Evolutionary conservation across 2,113 vertebrate species (phyloP).

Genomic region (Eublepharis macularius): DNA sequence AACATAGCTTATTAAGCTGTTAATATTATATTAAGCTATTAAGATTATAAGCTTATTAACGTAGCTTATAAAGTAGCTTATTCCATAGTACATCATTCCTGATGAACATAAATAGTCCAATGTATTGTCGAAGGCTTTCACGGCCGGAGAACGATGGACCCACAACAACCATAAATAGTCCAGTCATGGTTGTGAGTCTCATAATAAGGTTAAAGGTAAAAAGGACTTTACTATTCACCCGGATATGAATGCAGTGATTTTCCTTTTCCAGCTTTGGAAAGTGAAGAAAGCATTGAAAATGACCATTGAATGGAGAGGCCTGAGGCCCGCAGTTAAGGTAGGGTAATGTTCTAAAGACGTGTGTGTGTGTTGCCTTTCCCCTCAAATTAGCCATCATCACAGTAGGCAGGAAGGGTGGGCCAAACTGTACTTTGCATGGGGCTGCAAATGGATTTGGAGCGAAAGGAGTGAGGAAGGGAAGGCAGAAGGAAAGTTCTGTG

Average conservation of each 20-base stretch:
- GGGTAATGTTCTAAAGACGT: background rate
- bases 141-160: too few species aligned
- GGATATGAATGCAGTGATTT: background rate
- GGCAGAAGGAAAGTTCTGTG: too few species aligned
- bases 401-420: background rate
- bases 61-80: too few species aligned
- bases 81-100: background rate
- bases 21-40: too few species aligned
- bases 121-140: too few species aligned
- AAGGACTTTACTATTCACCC: background rate
- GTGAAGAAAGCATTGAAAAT: slow-evolving; percentile 96
- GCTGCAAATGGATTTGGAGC: too few species aligned
- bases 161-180: background rate
- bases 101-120: background rate
- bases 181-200: background rate
- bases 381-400: background rate
- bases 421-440: background rate
- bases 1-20: too few species aligned
- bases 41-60: too few species aligned
- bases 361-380: background rate
- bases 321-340: slow-evolving; percentile 86
- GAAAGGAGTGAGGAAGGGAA: too few species aligned
- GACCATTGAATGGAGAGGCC: slow-evolving; percentile 84
- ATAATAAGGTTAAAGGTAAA: background rate
- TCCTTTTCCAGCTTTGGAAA: slow-evolving; percentile 88